phyloP scores from a whole-genome alignment of 2,797 vertebrate genomes.

The Brotogeris chrysoptera region DNA sequence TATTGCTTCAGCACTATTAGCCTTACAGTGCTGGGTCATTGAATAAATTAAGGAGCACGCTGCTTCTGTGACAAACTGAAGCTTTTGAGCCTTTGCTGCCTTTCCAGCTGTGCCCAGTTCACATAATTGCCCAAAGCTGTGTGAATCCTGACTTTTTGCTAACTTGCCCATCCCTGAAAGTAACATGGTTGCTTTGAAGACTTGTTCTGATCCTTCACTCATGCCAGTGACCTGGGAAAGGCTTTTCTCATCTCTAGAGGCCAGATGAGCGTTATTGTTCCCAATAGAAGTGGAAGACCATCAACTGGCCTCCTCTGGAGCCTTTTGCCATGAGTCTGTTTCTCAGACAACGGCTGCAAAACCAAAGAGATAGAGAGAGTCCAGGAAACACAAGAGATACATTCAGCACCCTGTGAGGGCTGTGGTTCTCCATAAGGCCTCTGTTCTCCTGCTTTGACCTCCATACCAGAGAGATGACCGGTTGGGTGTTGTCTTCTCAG shows the following conservation, averaged over 20 bases:
- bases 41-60: not conserved
- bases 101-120: not conserved
- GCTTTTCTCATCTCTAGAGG: not conserved
- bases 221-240: not conserved
- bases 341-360: slow-evolving; percentile 42
- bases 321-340: not conserved
- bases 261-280: not conserved
- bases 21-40: slow-evolving; percentile 16
- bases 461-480: not conserved
- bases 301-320: not conserved
- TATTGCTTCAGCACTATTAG: slow-evolving; percentile 42
- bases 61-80: not conserved
- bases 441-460: slow-evolving; percentile 8
- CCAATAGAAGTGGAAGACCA: not conserved
- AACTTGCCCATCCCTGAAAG: not conserved
- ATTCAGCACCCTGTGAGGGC: not conserved
- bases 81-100: slow-evolving; percentile 1
- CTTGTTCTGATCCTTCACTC: not conserved
- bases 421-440: not conserved
- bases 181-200: not conserved
- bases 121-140: not conserved
- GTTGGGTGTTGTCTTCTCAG: not conserved
- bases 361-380: slow-evolving; percentile 4
- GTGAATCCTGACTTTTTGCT: slow-evolving; percentile 11
- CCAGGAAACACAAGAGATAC: not conserved